Percentiles rank a stretch among this genome's conserved stretches.
phyloP scores from a whole-genome alignment of 2,113 vertebrate genomes.

The Dissostichus mawsoni region DNA sequence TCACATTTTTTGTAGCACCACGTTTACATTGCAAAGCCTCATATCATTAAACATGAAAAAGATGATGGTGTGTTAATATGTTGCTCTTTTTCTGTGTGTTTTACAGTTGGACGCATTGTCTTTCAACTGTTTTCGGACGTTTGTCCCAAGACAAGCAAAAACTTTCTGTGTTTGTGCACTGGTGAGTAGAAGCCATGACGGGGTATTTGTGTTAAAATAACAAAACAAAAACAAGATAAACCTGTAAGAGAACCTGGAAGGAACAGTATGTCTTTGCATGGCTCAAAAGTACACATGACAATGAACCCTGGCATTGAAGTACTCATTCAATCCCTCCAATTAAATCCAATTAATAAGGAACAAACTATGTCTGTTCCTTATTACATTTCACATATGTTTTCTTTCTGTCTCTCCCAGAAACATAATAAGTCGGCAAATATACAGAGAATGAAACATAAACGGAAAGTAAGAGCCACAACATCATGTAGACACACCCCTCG shows the following conservation, averaged over 20 bases:
- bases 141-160: conserved; percentile 99
- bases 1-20: background rate
- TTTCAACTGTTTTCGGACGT: conserved; percentile 98
- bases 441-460: background rate
- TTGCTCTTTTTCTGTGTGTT: conserved; percentile 43
- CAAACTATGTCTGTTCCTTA: too few relatives aligned
- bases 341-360: background rate
- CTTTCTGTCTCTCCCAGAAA: background rate
- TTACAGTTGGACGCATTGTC: conserved; percentile 95
- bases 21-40: background rate
- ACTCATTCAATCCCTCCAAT: background rate
- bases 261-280: background rate
- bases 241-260: too few relatives aligned
- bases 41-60: background rate
- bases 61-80: background rate
- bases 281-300: background rate
- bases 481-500: background rate
- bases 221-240: too few relatives aligned
- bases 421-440: background rate
- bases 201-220: background rate
- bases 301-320: background rate
- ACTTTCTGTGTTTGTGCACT: conserved; percentile 97
- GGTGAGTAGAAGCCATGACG: conserved; percentile 81
- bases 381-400: background rate
- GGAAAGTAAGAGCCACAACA: background rate